Evolutionary conservation across 2,888 invertebrate species (phyloP).

Genomic region (Acleris sparsana): DNA sequence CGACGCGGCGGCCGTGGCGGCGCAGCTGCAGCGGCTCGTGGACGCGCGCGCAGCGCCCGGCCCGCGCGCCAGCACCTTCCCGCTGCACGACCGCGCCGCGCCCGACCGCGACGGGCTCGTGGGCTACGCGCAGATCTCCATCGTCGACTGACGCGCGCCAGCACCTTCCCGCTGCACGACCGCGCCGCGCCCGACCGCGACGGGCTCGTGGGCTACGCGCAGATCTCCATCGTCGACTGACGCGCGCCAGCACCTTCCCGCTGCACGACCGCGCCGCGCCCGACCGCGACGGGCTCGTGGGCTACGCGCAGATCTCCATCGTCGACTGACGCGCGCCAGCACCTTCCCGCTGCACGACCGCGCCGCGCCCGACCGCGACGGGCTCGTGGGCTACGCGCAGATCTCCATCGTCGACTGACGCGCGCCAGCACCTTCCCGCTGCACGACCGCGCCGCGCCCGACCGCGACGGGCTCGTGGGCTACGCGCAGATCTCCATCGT

Average conservation of each 20-base stretch:
- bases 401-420: conserved; percentile 94
- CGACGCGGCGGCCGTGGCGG: conserved; percentile 96
- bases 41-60: conserved; percentile 81
- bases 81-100: conserved; percentile 88
- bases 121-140: conserved; percentile 98
- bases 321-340: conserved; percentile 91
- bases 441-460: no score
- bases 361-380: conserved; percentile 95
- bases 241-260: conserved; percentile 93
- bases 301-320: conserved; percentile 98
- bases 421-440: no score
- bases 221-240: conserved; percentile 96
- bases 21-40: conserved; percentile 95
- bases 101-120: conserved; percentile 97
- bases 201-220: conserved; percentile 97
- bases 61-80: conserved; percentile 93
- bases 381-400: conserved; percentile 98
- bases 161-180: conserved; percentile 94
- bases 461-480: no score
- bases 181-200: conserved; percentile 94
- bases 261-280: conserved; percentile 89
- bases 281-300: conserved; percentile 97
- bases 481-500: no score
- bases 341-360: conserved; percentile 93
- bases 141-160: conserved; percentile 92